Evolutionary conservation across 2,888 invertebrate genomes (phyloP).

Genomic region (Sinhomidia bicolor): DNA sequence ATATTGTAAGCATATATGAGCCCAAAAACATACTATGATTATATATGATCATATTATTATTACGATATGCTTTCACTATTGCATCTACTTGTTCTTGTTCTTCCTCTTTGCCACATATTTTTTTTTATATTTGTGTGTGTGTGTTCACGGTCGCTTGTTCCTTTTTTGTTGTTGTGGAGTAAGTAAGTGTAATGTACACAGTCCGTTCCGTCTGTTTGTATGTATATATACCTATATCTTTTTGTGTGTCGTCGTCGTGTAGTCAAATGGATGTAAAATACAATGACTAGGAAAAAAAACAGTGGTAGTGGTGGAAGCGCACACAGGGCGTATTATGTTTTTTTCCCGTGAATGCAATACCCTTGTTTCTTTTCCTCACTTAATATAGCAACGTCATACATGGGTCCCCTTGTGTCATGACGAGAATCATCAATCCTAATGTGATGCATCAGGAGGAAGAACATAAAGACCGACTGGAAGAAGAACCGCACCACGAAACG

Average conservation of each 20-base stretch:
- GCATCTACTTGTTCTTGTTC: too few species aligned
- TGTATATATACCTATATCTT: too few species aligned
- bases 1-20: not conserved
- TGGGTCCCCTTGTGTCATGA: conserved; percentile 68
- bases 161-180: not conserved
- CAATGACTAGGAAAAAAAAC: conserved; percentile 34
- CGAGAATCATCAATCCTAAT: conserved; percentile 75
- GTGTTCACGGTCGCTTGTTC: not conserved
- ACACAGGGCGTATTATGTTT: conserved; percentile 32
- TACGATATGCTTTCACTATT: conserved; percentile 49
- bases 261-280: conserved; percentile 53
- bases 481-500: conserved; percentile 19
- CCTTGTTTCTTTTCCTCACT: conserved; percentile 62
- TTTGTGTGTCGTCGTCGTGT: conserved; percentile 15
- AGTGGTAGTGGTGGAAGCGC: not conserved
- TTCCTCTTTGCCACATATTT: not conserved
- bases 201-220: conserved; percentile 12
- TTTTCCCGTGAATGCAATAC: conserved; percentile 57
- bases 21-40: not conserved
- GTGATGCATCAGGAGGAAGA: conserved; percentile 70
- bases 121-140: too few species aligned
- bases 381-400: conserved; percentile 64
- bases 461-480: conserved; percentile 60
- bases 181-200: not conserved
- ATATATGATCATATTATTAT: not conserved